Conservation (phyloP, 2,888 invertebrate genomes). For the Mythimna vitellina region DNA sequence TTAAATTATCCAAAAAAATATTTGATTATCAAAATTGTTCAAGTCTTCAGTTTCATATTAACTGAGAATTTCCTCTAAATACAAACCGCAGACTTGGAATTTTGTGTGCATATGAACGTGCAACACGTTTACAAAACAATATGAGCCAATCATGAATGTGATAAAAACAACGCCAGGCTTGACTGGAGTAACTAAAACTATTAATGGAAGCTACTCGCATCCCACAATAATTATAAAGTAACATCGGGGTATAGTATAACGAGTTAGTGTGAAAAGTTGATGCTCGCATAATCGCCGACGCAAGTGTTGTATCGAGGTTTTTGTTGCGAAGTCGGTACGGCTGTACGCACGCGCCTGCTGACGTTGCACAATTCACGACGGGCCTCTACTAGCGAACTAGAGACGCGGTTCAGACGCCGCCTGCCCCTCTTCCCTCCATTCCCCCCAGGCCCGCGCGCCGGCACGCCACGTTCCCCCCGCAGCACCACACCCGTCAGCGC, state of each 20-base stretch:
- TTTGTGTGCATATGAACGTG: slow-evolving; percentile 27
- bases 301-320: slow-evolving; percentile 69
- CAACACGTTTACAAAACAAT: slow-evolving; percentile 52
- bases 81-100: slow-evolving; percentile 7
- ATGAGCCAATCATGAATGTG: slow-evolving; percentile 62
- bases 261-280: slow-evolving; percentile 66
- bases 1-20: neutral
- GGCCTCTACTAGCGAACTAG: slow-evolving; percentile 74
- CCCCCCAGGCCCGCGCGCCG: slow-evolving; percentile 57
- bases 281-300: slow-evolving; percentile 64
- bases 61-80: slow-evolving; percentile 6
- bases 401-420: slow-evolving; percentile 83
- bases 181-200: slow-evolving; percentile 59
- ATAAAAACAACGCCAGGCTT: slow-evolving; percentile 65
- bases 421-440: slow-evolving; percentile 59
- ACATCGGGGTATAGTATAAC: slow-evolving; percentile 57
- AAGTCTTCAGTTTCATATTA: slow-evolving; percentile 9
- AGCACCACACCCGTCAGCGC: slow-evolving; percentile 68
- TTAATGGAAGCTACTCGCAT: slow-evolving; percentile 65
- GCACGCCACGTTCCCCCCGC: slow-evolving; percentile 63
- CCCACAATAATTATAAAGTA: slow-evolving; percentile 67
- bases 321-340: slow-evolving; percentile 71
- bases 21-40: neutral
- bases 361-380: slow-evolving; percentile 86
- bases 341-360: slow-evolving; percentile 84